A percentile compares a stretch with the other conserved stretches of the same genome.
These are phyloP conservation scores for Actenoides hombroni DNA, from an alignment of 2,113 vertebrate species.

Conservation along the genomic window DNA sequence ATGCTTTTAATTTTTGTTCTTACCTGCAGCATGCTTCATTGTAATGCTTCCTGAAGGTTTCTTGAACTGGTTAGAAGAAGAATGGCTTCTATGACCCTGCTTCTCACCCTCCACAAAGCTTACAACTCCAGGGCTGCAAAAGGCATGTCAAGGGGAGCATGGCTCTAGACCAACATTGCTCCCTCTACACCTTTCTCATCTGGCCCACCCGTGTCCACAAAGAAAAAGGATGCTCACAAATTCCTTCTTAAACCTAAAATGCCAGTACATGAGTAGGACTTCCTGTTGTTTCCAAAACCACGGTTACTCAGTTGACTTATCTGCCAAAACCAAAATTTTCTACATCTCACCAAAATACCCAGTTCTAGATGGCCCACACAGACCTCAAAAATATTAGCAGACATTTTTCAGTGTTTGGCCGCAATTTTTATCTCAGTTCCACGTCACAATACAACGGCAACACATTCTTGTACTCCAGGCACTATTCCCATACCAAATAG, in stretches of 20 bases:
- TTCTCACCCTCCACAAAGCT: not conserved
- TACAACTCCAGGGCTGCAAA: too few relatives aligned
- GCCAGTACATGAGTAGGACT: not conserved
- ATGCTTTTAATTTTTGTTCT: not conserved
- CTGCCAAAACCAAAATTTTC: not conserved
- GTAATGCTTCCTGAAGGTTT: not conserved
- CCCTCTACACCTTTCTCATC: too few relatives aligned
- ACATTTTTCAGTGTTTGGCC: not conserved
- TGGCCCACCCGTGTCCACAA: too few relatives aligned
- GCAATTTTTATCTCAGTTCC: not conserved
- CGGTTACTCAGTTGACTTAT: not conserved
- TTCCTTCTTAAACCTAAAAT: not conserved
- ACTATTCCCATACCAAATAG: not conserved
- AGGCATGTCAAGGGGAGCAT: too few relatives aligned
- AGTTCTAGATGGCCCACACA: not conserved
- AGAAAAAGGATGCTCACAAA: not conserved
- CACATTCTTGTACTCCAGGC: not conserved
- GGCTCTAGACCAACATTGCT: too few relatives aligned
- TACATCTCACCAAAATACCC: not conserved
- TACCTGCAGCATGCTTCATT: not conserved
- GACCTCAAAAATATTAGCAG: not conserved
- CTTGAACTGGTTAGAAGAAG: not conserved
- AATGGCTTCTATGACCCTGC: not conserved
- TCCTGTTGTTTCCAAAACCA: not conserved
- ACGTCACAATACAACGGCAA: not conserved